Evolutionary conservation across 1,140 invertebrate genomes (phyloP), one percentile per base, ranked within the genome.

Genomic region (Euglossa dilemma): DNA sequence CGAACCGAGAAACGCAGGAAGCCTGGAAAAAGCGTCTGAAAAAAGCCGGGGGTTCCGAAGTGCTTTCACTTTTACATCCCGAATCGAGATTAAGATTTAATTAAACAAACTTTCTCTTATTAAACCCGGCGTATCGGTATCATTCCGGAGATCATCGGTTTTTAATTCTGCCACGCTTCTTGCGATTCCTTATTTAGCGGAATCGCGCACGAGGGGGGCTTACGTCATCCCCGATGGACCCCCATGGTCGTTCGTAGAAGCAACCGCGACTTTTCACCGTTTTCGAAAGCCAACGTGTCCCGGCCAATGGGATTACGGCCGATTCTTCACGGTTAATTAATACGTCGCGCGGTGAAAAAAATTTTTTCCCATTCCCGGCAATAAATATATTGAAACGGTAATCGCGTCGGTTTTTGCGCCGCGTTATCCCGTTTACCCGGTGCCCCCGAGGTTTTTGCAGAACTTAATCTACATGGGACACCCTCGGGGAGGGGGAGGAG

Each of bases 391-490:
- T 45, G 59, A 66, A 66, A 36, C 66, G 36, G 45, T 79, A 71
- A 79, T 70, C 56, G 77, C 20, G 18, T 6, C n/a, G 9, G 45
- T 79, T 79, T 59, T 70, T 66, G n/a, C 67, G 23, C 25, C 56
- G 45, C 63, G 80, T 83, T 77, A 77, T 72, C 57, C 45, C 83
- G 57, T 84, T 70, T 59, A 45, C 73, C 36, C 36, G 54, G 73
- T 82, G 75, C 76, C 64, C 64, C 50, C 43, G 67, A 23, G 64
- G 54, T 67, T 85, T 85, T 88, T 84, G 85, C 85, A 57, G 80
- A 76, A 84, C 75, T 86, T 86, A 87, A 87, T 87, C 86, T 87
- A 87, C 86, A 84, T 84, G 74, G 72, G 63, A 72, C 69, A 75
- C 85, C 84, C 79, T 71, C 77, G 76, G 66, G 79, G 83, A 71